phyloP scores from a whole-genome alignment of 2,888 invertebrate species.

The Euplexia lucipara region DNA sequence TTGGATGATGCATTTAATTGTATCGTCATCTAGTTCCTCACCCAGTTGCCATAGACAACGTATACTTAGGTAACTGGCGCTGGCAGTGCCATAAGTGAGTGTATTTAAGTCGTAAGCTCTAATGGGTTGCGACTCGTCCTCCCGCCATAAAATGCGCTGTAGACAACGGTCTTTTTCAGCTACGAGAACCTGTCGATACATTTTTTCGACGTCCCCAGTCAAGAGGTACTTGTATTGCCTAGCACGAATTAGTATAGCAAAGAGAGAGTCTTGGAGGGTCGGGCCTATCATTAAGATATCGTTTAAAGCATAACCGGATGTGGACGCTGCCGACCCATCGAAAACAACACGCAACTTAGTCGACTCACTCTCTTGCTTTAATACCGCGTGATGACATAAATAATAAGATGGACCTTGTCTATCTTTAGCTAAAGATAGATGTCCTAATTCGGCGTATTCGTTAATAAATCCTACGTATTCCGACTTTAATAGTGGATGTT shows the following conservation, averaged over 20 bases:
- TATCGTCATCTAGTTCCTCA: not conserved
- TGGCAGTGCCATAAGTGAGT: slow-evolving; percentile 3
- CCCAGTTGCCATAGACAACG: slow-evolving; percentile 3
- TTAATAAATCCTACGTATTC: too few species aligned
- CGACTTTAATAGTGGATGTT: slow-evolving; percentile 25
- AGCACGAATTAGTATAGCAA: slow-evolving; percentile 31
- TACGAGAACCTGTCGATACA: slow-evolving; percentile 1
- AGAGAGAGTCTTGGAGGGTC: slow-evolving; percentile 24
- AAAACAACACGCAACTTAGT: too few species aligned
- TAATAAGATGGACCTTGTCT: too few species aligned
- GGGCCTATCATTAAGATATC: slow-evolving; percentile 23
- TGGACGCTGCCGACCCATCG: slow-evolving; percentile 53
- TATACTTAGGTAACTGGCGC: not conserved
- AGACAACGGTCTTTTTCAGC: not conserved
- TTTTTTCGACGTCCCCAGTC: slow-evolving; percentile 24
- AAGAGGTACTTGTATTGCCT: slow-evolving; percentile 30
- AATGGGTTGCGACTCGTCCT: not conserved
- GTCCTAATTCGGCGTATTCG: too few species aligned
- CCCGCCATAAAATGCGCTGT: not conserved
- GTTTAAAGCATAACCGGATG: slow-evolving; percentile 52
- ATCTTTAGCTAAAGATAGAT: too few species aligned
- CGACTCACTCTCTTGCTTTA: slow-evolving; percentile 58
- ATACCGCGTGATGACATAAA: too few species aligned
- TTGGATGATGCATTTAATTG: not conserved
- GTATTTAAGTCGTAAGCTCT: not conserved